Evolutionary conservation across 2,797 vertebrate genomes (phyloP).

Genomic region (Gorsachius magnificus): DNA sequence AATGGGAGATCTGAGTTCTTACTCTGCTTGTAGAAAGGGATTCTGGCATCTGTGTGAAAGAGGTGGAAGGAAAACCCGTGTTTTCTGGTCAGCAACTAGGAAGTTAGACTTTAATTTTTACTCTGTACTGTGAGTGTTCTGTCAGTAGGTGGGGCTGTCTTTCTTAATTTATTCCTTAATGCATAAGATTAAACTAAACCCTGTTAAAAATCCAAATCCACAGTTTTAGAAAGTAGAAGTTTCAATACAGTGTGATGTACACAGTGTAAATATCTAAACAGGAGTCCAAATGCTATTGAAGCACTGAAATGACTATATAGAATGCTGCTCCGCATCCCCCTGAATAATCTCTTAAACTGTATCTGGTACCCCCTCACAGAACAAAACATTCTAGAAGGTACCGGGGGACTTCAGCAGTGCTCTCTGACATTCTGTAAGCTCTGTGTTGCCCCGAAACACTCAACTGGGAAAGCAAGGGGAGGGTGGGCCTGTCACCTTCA

Average conservation of each 20-base stretch:
- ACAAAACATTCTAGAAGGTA: neutral
- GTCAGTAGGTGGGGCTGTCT: slow-evolving; percentile 48
- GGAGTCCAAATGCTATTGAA: neutral
- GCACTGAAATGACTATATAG: neutral
- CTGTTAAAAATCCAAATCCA: neutral
- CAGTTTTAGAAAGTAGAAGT: neutral
- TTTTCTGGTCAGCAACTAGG: fast-evolving
- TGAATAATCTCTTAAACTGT: neutral
- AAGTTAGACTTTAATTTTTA: neutral
- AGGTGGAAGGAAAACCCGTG: fast-evolving
- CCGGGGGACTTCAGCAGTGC: neutral
- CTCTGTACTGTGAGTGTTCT: neutral
- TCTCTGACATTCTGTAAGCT: neutral
- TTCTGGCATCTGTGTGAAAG: neutral
- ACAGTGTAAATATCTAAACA: neutral
- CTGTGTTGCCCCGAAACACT: neutral
- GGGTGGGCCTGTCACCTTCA: neutral
- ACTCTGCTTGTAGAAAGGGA: neutral
- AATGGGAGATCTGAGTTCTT: neutral
- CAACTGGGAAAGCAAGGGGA: neutral
- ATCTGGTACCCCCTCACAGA: neutral
- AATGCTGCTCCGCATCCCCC: neutral
- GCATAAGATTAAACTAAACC: neutral
- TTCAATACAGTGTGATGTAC: neutral
- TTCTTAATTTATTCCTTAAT: neutral